Evolutionary conservation across 2,888 invertebrate species (phyloP).

Genomic region (Punctoribates punctum): DNA sequence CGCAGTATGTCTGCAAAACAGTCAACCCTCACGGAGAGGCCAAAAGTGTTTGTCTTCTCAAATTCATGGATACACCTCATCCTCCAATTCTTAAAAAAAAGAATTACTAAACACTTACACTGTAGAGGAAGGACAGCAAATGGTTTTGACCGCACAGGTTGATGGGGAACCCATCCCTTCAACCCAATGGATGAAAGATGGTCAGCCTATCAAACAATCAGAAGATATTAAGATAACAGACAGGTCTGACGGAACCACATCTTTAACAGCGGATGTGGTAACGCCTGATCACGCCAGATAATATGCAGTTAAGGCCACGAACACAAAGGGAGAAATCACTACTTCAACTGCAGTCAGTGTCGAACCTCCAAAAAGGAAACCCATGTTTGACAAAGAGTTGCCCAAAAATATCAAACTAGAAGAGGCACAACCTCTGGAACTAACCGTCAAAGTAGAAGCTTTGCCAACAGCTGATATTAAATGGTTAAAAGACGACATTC

Average conservation of each 20-base stretch:
- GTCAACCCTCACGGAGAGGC: constrained; percentile 77
- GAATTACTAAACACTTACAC: constrained; percentile 41
- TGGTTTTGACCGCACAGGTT: constrained; percentile 63
- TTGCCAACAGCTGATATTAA: constrained; percentile 60
- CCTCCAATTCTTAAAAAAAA: constrained; percentile 41
- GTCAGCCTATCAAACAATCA: constrained; percentile 51
- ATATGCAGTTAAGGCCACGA: constrained; percentile 71
- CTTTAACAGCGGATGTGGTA: constrained; percentile 60
- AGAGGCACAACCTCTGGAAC: constrained; percentile 69
- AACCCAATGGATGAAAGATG: constrained; percentile 63
- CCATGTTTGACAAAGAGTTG: constrained; percentile 57
- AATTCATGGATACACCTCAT: constrained; percentile 38
- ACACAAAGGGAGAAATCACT: constrained; percentile 64
- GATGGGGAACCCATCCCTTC: constrained; percentile 80
- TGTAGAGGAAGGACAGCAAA: constrained; percentile 39
- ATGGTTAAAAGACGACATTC: constrained; percentile 49
- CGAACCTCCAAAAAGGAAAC: constrained; percentile 49
- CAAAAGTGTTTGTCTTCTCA: constrained; percentile 49
- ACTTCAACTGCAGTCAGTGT: constrained; percentile 43
- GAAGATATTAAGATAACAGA: constrained; percentile 57
- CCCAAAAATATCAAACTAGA: constrained; percentile 59
- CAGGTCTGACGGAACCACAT: constrained; percentile 69
- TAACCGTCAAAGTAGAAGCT: constrained; percentile 72
- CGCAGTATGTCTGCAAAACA: constrained; percentile 72
- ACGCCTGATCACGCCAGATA: constrained; percentile 72